phyloP scores from a whole-genome alignment of 2,113 vertebrate species.

The Sapayoa aenigma region DNA sequence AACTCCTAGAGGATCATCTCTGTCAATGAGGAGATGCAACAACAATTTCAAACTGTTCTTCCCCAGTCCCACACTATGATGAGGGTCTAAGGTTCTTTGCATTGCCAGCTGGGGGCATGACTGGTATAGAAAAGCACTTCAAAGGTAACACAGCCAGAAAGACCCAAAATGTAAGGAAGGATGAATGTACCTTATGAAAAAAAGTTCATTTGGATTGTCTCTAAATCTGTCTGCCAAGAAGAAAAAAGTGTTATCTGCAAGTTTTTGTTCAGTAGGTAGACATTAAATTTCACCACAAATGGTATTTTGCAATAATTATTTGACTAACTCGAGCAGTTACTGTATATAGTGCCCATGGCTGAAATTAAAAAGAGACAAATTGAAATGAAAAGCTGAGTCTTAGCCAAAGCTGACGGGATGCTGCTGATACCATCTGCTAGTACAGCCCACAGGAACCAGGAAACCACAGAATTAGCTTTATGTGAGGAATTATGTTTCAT shows the following conservation, averaged over 20 bases:
- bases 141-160: background rate
- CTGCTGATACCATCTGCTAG: constrained; percentile 44
- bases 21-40: fast-evolving
- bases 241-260: background rate
- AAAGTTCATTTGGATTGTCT: background rate
- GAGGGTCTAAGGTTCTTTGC: background rate
- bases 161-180: background rate
- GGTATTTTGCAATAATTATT: constrained; percentile 42
- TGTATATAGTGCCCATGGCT: background rate
- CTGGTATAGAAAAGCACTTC: background rate
- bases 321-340: constrained; percentile 24
- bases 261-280: background rate
- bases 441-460: constrained; percentile 1
- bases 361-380: constrained; percentile 41
- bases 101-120: too few relatives aligned
- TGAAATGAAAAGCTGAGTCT: constrained; percentile 24
- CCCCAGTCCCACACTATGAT: background rate
- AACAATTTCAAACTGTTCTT: background rate
- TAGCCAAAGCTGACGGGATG: constrained; percentile 30
- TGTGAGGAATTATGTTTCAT: constrained; percentile 38
- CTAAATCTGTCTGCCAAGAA: background rate
- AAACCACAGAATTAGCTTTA: constrained; percentile 43
- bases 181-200: background rate
- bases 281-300: background rate
- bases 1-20: background rate